Conservation (phyloP, 2,113 vertebrate genomes). For the Mus spicilegus region DNA sequence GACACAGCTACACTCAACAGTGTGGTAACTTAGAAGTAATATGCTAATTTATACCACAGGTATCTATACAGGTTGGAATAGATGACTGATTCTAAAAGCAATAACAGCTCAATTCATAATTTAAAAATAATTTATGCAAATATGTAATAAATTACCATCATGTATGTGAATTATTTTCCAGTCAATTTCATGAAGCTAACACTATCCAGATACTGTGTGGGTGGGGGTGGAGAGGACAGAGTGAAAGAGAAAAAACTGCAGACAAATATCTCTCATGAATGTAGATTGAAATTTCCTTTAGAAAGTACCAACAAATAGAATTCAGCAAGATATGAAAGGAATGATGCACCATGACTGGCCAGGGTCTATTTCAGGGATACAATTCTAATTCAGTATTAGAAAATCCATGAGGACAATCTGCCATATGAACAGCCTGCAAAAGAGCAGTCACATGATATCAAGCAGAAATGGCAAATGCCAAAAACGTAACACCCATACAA, state of each 20-base stretch:
- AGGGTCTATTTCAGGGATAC: background rate
- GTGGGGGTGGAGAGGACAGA: background rate
- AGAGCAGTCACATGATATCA: background rate
- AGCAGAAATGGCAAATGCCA: background rate
- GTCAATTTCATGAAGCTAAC: background rate
- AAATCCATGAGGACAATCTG: background rate
- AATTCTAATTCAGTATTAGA: background rate
- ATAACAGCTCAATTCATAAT: background rate
- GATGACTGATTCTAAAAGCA: background rate
- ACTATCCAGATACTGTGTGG: background rate
- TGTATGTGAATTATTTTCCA: background rate
- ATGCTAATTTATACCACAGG: background rate
- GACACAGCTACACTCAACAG: background rate
- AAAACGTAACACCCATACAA: background rate
- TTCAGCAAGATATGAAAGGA: background rate
- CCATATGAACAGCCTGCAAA: background rate
- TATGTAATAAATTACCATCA: background rate
- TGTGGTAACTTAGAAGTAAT: background rate
- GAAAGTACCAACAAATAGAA: background rate
- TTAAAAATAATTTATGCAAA: background rate
- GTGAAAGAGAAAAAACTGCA: background rate
- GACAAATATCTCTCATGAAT: background rate
- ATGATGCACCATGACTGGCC: background rate
- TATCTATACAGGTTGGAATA: background rate
- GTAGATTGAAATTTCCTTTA: background rate